Base-by-base conservation (phyloP, 2,888 invertebrate species). In the Leptinotarsa peninsularis region DNA sequence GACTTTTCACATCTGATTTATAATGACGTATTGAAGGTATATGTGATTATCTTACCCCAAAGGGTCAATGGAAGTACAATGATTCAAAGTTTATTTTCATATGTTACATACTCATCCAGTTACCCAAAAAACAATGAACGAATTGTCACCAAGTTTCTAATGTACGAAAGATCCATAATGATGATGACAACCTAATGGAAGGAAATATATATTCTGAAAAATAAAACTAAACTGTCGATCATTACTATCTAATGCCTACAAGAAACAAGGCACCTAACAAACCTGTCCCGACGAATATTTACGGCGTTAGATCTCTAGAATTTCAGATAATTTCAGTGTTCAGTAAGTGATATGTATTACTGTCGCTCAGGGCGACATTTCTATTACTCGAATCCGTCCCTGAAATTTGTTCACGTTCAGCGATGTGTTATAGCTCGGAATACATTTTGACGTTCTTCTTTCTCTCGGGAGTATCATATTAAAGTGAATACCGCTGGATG, bases 391-490 rank as follows among this genome's bases (percentile, higher is more conserved):
- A 71, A 67, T 60, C 60, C 71, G 68, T 33, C 49, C 63, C 76
- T 73, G 71, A 52, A 68, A 69, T 72, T 72, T 49, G 67, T 67
- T 70, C 43, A 70, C 63, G 72, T 75, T 72, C 74, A 67, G 58
- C 67, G 72, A 72, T 58, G 70, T 70, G 74, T 76, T 72, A 74
- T 72, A 70, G 66, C 66, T 69, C 43, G 70, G 72, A 76, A 78
- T 74, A 78, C 60, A 60, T 78, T 78, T 74, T 76, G 78, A 78
- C 78, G 73, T 73, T 76, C 70, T 70, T 74, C 76, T 78, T 76
- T 76, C 78, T 72, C 78, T 66, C 21, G 78, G 73, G 78, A 49
- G 68, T 72, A 76, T 66, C 66, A 63, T 74, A 76, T 76, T 78
- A 76, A 75, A 74, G 73, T 67, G 78, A 77, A 77, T 73, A 73